A percentile compares a stretch with the other conserved stretches of the same genome.
Evolutionary conservation across 2,113 vertebrate species (phyloP).

Genomic region (Paratilapia polleni): DNA sequence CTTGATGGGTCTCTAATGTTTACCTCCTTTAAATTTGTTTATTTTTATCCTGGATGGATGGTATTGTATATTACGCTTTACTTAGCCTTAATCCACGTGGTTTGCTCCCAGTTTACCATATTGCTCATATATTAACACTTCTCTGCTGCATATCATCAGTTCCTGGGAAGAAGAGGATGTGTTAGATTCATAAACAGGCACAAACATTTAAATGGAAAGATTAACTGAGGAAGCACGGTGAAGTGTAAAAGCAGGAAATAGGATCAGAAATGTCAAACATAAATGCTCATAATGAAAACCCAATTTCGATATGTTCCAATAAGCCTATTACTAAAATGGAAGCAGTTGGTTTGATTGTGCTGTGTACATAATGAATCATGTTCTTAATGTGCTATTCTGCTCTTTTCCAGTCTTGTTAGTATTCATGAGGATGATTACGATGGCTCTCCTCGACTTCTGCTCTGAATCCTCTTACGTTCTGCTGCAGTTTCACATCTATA

Average conservation of each 20-base stretch:
- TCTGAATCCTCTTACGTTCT: conserved; percentile 41
- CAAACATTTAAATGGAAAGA: conserved; percentile 31
- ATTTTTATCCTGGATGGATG: conserved; percentile 3
- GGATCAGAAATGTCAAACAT: conserved; percentile 55
- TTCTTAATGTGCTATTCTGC: conserved; percentile 47
- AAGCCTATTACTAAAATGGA: conserved; percentile 41
- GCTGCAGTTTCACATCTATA: conserved; percentile 31
- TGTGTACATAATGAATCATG: conserved; percentile 43
- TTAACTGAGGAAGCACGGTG: conserved; percentile 11
- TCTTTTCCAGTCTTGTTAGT: conserved; percentile 32
- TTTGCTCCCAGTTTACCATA: conserved; percentile 33
- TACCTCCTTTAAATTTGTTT: conserved; percentile 23
- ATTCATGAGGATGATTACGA: conserved; percentile 55
- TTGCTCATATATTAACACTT: conserved; percentile 20
- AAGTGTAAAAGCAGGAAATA: conserved; percentile 43
- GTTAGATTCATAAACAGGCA: conserved; percentile 20
- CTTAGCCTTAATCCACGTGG: conserved; percentile 30
- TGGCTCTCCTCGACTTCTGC: conserved; percentile 16
- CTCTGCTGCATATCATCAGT: conserved; percentile 18
- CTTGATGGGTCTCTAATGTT: neutral
- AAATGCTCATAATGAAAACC: conserved; percentile 48
- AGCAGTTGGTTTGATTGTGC: conserved; percentile 29
- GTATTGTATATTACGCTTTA: conserved; percentile 3
- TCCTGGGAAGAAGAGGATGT: neutral
- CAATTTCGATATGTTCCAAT: conserved; percentile 37